These are phyloP conservation scores for Channa striata DNA, from an alignment of 2,797 vertebrate genomes.

Conservation along the genomic window DNA sequence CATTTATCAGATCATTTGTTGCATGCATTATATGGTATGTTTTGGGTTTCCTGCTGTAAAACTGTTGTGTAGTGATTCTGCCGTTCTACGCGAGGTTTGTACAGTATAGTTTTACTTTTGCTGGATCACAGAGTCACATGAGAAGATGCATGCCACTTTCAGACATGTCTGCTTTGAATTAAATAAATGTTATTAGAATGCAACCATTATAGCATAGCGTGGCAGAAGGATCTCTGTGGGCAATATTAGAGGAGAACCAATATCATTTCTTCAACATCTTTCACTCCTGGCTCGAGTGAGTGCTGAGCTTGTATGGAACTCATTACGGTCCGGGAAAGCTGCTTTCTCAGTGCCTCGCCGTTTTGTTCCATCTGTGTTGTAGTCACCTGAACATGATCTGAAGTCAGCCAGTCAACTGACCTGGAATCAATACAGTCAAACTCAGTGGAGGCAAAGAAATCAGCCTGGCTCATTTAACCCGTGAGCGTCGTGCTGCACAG, in stretches of 20 bases:
- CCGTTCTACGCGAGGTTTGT: not conserved
- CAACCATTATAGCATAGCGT: slow-evolving; percentile 53
- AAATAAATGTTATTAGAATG: slow-evolving; percentile 54
- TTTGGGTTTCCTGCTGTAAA: slow-evolving; percentile 20
- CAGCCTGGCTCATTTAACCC: slow-evolving; percentile 73
- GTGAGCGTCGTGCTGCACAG: slow-evolving; percentile 52
- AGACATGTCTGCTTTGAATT: slow-evolving; percentile 62
- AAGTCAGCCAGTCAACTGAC: slow-evolving; percentile 79
- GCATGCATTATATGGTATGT: slow-evolving; percentile 5
- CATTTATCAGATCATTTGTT: slow-evolving; percentile 28
- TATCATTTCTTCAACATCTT: slow-evolving; percentile 69
- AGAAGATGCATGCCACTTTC: slow-evolving; percentile 52
- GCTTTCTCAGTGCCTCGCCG: slow-evolving; percentile 58
- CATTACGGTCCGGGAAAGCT: slow-evolving; percentile 61
- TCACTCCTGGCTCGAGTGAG: slow-evolving; percentile 60
- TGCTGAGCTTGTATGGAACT: slow-evolving; percentile 68
- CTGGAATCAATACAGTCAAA: slow-evolving; percentile 78
- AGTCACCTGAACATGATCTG: slow-evolving; percentile 79
- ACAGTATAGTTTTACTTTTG: slow-evolving; percentile 23
- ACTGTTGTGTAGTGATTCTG: slow-evolving; percentile 1
- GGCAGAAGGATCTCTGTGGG: slow-evolving; percentile 57
- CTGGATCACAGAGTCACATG: slow-evolving; percentile 37
- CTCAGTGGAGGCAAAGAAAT: slow-evolving; percentile 74
- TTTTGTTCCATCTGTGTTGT: slow-evolving; percentile 75
- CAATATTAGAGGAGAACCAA: slow-evolving; percentile 61